Evolutionary conservation across 1,140 invertebrate species (phyloP), one percentile per base, ranked within the genome.

Genomic region (Chrysoperla carnea): DNA sequence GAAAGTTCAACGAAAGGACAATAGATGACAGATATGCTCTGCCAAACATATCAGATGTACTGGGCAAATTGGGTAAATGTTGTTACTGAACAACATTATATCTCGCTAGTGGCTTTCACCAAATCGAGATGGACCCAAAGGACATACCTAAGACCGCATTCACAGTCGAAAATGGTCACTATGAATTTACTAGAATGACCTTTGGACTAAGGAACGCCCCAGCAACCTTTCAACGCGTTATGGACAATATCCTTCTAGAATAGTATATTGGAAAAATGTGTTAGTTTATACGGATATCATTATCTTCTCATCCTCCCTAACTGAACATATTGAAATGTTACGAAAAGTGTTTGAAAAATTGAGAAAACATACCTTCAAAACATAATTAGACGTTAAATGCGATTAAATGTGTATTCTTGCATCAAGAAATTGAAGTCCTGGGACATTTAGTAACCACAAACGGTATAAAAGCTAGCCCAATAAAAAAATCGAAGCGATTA

Each of bases 11-110:
- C 46, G 52, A 60, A 37, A 50, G 51, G 41, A 61, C 57, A 6
- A 50, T 62, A 8, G 49, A 47, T 6, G 66, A 73, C 46, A 50
- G 45, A 28, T 75, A 62, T 52, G 69, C 71, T 1, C 43, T 74
- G 5, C 68, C 69, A 8, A 51, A 61, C 11, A 69, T 73, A 8
- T 50, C 55, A 3, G 61, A 68, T 6, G 57, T 58, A 17, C 37
- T 62, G 37, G 58, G 68, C 43, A 48, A 56, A 29, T 40, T 72
- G 13, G 57, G 56, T 1, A 54, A 58, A 4, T 47, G 52, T 28
- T 55, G 54, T 45, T 64, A 58, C 44, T 71, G 70, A 45, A 51
- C 54, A 4, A 56, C 58, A 1, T 44, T 72, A 5, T 68, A 73
- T 50, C 41, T 68, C 11, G 49, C 50, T 0, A 57, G 48, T 8